Evolutionary conservation across 2,113 vertebrate genomes (phyloP), one percentile per base, ranked within the genome.

Genomic region (Catharus bicknelli): DNA sequence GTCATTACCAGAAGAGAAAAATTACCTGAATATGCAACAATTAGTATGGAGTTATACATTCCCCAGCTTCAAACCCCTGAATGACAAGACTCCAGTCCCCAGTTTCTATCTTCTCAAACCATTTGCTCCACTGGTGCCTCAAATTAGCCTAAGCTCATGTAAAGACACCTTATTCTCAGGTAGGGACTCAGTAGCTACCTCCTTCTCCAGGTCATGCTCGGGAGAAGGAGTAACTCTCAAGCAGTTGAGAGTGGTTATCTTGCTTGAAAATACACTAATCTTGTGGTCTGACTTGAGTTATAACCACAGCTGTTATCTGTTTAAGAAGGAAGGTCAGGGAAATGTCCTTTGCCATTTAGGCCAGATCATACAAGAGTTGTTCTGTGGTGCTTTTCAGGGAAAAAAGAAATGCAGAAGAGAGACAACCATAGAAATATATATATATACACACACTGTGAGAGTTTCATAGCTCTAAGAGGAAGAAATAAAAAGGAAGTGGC

Each of bases 281-380:
- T 63, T 58, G 48, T 61, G 43, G 50, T 43, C 47, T 95, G 75
- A 54, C n/a, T 86, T 88, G 87, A 87, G 84, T 69, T 95, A 59
- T 7, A 91, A 78, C 75, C 55, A 70, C 63, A 74, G 91, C 91
- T 93, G 89, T 92, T 92, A 76, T 54, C 38, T 94, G 42, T 85
- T 86, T 76, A 82, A 90, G 54, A 25, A 55, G 32, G 38, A 82
- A 23, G 30, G 70, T 90, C 79, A 69, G 76, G 47, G 48, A 85
- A 62, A 42, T 17, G 15, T 83, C 58, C 32, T 92, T 77, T 84
- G 40, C 29, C 42, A 79, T 94, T 76, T 47, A 84, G 66, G 26
- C 12, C 26, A 75, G 57, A 16, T 93, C 38, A 54, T 57, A 20
- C 5, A 50, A 13, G 8, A n/a, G 16, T 80, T 90, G 5, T 42